A percentile compares a stretch with the other conserved stretches of the same genome.
Evolutionary conservation across 2,888 invertebrate genomes (phyloP).

Genomic region (Clunio marinus): DNA sequence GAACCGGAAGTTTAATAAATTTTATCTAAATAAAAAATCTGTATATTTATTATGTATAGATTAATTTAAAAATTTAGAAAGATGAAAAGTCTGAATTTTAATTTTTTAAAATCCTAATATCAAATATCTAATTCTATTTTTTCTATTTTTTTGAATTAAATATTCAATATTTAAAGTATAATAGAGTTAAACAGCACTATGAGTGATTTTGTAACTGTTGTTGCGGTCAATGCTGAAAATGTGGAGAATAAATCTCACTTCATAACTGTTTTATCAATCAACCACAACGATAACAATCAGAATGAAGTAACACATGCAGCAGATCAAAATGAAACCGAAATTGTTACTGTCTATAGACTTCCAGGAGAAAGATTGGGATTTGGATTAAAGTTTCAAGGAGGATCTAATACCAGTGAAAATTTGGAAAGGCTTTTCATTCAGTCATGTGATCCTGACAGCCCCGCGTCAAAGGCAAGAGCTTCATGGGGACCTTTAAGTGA

Average conservation of each 20-base stretch:
- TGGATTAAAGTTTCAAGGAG: slow-evolving; percentile 88
- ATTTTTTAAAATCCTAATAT: too few relatives aligned
- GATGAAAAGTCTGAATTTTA: too few relatives aligned
- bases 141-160: too few relatives aligned
- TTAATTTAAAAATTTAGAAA: too few relatives aligned
- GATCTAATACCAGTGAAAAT: slow-evolving; percentile 73
- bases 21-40: too few relatives aligned
- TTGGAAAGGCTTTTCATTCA: slow-evolving; percentile 81
- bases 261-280: slow-evolving; percentile 61
- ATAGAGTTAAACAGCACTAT: slow-evolving; percentile 40
- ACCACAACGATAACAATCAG: slow-evolving; percentile 50
- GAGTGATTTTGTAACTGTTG: slow-evolving; percentile 58
- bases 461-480: slow-evolving; percentile 75
- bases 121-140: too few relatives aligned
- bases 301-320: slow-evolving; percentile 41
- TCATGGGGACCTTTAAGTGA: slow-evolving; percentile 81
- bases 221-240: slow-evolving; percentile 56
- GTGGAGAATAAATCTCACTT: slow-evolving; percentile 50
- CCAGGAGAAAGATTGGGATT: slow-evolving; percentile 88
- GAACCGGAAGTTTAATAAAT: too few relatives aligned
- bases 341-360: slow-evolving; percentile 75
- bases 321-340: slow-evolving; percentile 52
- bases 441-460: slow-evolving; percentile 82
- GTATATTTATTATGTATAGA: too few relatives aligned
- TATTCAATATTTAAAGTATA: too few relatives aligned